phyloP scores from a whole-genome alignment of 2,888 invertebrate species.

The Acrobasis consociella region DNA sequence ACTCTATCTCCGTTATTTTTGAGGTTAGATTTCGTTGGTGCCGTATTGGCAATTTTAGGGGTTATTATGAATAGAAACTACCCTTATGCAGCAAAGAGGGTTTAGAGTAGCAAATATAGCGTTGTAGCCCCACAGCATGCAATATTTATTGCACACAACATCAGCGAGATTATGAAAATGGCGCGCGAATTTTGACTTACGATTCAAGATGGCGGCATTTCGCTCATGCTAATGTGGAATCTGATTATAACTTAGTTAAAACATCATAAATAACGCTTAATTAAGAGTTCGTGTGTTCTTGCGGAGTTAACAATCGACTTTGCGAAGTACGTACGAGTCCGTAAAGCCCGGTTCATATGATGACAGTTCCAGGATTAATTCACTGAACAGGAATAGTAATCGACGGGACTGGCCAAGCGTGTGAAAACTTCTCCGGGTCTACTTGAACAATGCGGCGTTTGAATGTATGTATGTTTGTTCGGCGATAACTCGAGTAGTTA shows the following conservation, averaged over 20 bases:
- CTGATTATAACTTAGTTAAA: constrained; percentile 17
- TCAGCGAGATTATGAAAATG: constrained; percentile 61
- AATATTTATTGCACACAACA: constrained; percentile 70
- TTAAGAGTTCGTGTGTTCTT: constrained; percentile 19
- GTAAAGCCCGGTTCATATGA: not conserved
- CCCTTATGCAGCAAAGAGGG: constrained; percentile 61
- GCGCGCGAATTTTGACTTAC: constrained; percentile 7
- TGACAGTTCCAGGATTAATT: not conserved
- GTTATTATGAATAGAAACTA: constrained; percentile 70
- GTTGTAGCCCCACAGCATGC: constrained; percentile 65
- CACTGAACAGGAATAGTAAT: not conserved
- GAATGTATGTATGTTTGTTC: too few species aligned
- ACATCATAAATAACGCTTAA: constrained; percentile 20
- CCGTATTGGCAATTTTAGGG: constrained; percentile 52
- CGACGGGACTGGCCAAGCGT: not conserved
- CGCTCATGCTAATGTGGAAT: constrained; percentile 2
- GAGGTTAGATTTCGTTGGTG: constrained; percentile 44
- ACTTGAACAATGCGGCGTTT: too few species aligned
- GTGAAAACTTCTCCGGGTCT: too few species aligned
- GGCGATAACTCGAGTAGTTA: too few species aligned
- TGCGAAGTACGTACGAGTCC: not conserved
- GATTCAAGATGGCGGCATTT: constrained; percentile 7
- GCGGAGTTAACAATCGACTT: constrained; percentile 21
- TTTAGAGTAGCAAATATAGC: constrained; percentile 71
- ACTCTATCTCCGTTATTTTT: constrained; percentile 36